Evolutionary conservation across 1,140 invertebrate species (phyloP).

Genomic region (Drosophila sulfurigaster): DNA sequence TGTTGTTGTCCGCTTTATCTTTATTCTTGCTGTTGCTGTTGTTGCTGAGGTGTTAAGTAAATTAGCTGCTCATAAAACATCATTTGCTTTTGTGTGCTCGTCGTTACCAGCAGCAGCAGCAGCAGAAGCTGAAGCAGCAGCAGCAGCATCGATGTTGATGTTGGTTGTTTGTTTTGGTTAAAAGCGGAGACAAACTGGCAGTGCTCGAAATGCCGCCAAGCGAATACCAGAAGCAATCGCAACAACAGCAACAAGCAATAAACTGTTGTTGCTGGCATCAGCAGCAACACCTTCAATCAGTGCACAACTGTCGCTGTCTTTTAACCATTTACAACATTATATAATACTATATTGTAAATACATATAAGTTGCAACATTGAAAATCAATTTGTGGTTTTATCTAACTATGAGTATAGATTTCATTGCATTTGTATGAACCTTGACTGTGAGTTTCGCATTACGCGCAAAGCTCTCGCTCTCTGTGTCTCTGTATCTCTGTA

Average conservation of each 20-base stretch:
- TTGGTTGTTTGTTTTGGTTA: conserved; percentile 69
- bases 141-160: conserved; percentile 19
- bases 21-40: conserved; percentile 47
- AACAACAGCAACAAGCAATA: conserved; percentile 15
- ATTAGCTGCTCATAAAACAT: conserved; percentile 83
- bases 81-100: conserved; percentile 72
- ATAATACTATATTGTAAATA: conserved; percentile 36
- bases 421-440: conserved; percentile 51
- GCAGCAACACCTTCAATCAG: conserved; percentile 48
- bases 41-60: conserved; percentile 78
- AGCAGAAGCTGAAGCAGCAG: conserved; percentile 30
- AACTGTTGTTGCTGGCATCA: background rate
- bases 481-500: conserved; percentile 11
- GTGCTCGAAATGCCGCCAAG: conserved; percentile 51
- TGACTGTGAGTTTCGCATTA: conserved; percentile 68
- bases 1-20: conserved; percentile 51
- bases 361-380: conserved; percentile 63
- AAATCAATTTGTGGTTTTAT: conserved; percentile 72
- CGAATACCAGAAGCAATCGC: conserved; percentile 33
- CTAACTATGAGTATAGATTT: conserved; percentile 35
- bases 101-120: conserved; percentile 50
- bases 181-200: conserved; percentile 80
- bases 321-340: conserved; percentile 49
- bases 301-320: conserved; percentile 25
- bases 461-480: conserved; percentile 6